Evolutionary conservation across 2,113 vertebrate genomes (phyloP), one percentile per base, ranked within the genome.

Genomic region (Neopipo cinnamomea): DNA sequence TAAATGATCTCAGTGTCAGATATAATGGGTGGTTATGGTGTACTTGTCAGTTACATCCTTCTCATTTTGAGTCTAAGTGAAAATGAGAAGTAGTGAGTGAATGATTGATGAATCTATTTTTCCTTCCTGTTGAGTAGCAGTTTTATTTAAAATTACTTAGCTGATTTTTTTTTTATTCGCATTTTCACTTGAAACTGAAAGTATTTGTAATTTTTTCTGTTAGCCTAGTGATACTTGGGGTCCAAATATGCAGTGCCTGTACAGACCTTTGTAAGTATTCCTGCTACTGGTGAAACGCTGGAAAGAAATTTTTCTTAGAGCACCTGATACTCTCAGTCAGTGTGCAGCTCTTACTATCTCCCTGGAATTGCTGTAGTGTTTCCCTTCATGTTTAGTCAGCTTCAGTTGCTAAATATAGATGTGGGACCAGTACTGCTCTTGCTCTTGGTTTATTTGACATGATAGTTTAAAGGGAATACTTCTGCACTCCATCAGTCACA

Each of bases 1-100:
- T 90, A 92, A 96, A 85, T 79, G 2, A 94, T 93, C 58, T 78
- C 67, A 83, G 27, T 88, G 76, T 96, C 93, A 93, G 66, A 63
- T 79, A 24, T 77, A 86, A 91, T 84, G 72, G 73, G 90, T 46
- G 39, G 76, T 82, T 94, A 65, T 56, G 49, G 31, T 58, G 14
- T 89, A n/a, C 72, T 84, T 96, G 84, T 96, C 50, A 87, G 52
- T 85, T 62, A 22, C 77, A 89, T 89, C 82, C 31, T 77, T 88
- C 67, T 89, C 47, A 39, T 84, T 92, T 72, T 84, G 39, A 86
- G 33, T 49, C 37, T 58, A 76, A 96, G 37, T 72, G 72, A 90
- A 90, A 96, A 84, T 61, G 39, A 95, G 66, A 55, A 94, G 79
- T 92, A 76, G 9, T 47, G 49, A 49, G 85, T 11, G 28, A 79